A percentile compares a stretch with the other conserved stretches of the same genome.
Conservation (phyloP, 2,113 vertebrate genomes). For the Megaleporinus macrocephalus region DNA sequence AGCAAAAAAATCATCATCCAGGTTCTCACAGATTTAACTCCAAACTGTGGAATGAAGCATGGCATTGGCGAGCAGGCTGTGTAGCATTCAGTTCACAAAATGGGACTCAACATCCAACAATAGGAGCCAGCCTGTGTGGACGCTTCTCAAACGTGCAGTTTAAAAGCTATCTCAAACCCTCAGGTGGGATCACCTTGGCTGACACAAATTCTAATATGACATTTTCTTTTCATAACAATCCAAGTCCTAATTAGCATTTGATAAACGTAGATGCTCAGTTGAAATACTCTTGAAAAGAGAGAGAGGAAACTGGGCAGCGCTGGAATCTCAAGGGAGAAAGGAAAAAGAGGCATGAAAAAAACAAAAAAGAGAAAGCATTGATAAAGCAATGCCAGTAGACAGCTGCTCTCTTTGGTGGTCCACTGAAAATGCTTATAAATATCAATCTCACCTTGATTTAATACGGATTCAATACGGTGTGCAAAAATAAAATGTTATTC, state of each 20-base stretch:
- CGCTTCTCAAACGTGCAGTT: background rate
- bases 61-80: background rate
- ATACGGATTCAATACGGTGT: too few relatives aligned
- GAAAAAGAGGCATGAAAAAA: background rate
- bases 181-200: slow-evolving; percentile 33
- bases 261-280: slow-evolving; percentile 30
- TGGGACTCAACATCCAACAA: background rate
- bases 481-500: too few relatives aligned
- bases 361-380: background rate
- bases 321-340: slow-evolving; percentile 17
- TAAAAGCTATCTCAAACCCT: slow-evolving; percentile 37
- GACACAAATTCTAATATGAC: slow-evolving; percentile 42
- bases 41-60: background rate
- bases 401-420: background rate
- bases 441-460: background rate
- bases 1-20: too few relatives aligned
- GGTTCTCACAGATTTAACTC: too few relatives aligned
- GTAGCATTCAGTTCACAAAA: background rate
- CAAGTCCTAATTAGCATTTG: slow-evolving; percentile 51
- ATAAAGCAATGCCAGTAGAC: background rate
- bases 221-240: slow-evolving; percentile 53
- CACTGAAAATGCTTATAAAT: background rate
- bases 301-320: background rate
- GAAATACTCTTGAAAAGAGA: slow-evolving; percentile 8
- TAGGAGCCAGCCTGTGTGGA: background rate